Base-by-base conservation (phyloP, 2,797 vertebrate species). In the Halcyon badia region DNA sequence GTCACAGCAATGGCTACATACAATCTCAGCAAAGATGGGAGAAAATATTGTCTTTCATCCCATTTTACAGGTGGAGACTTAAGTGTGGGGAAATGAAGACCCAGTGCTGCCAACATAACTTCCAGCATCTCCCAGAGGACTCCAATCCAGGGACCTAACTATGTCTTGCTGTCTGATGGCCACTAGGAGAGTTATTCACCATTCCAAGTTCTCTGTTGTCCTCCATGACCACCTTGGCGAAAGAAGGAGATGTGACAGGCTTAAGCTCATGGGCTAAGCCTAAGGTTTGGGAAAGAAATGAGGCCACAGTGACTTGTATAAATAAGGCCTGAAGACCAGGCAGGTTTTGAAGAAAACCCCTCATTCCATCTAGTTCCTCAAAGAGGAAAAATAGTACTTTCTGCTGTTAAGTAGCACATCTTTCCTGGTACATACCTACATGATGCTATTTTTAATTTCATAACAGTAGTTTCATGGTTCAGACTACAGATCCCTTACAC, bases 341-440 rank as follows among this genome's bases (percentile, higher is more conserved):
- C 4, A 69, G 14, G 3, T 83, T 64, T 62, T 62, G 20, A 73
- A 58, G 1, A 44, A 60, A 14, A 62, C 25, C 11, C 5, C 9
- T 85, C n/a, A 25, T 82, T 79, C 30, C 14, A 5, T 4, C 20
- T 12, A 17, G 10, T 14, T 76, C 9, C 30, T 82, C 0, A 56
- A 21, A 22, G 2, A 28, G 68, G 77, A 86, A 75, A 75, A 56
- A 7, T 46, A 4, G 0, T 14, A 33, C 5, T 64, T 93, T 71
- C 15, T 91, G 33, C 5, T 79, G 10, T 9, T 28, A 64, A 71
- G 64, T 88, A 61, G 1, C 5, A 5, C 0, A 0, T 64, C 22
- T 9, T 83, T 80, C 13, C 37, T 71, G 14, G 5, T 21, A 19
- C 31, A n/a, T 33, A 7, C 10, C 11, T 22, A 33, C 7, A 48